Conservation (phyloP, 2,888 invertebrate genomes). For the Plagodis dolabraria region DNA sequence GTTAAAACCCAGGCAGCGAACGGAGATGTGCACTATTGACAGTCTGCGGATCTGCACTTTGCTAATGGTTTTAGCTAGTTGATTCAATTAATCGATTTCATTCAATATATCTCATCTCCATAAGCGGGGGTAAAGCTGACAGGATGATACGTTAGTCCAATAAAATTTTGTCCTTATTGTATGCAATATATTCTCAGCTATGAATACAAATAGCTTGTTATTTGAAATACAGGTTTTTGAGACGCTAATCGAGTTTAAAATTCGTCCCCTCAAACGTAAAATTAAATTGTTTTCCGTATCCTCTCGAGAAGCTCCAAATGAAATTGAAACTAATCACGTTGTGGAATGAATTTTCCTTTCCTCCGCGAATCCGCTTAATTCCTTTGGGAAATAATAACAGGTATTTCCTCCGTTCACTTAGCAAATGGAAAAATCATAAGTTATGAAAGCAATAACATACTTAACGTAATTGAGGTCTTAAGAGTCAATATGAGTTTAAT, state of each 20-base stretch:
- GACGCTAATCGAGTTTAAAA: conserved; percentile 26
- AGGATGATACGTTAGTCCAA: too few relatives aligned
- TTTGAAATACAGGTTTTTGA: conserved; percentile 12
- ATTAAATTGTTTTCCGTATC: conserved; percentile 33
- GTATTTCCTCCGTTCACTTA: conserved; percentile 11
- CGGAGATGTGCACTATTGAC: conserved; percentile 16
- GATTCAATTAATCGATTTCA: conserved; percentile 12
- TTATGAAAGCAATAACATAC: conserved; percentile 7
- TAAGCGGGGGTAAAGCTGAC: too few relatives aligned
- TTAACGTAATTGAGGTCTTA: conserved; percentile 16
- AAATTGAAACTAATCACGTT: conserved; percentile 37
- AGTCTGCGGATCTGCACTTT: conserved; percentile 12
- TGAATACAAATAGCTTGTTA: not conserved
- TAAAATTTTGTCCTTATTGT: not conserved
- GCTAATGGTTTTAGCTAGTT: conserved; percentile 21
- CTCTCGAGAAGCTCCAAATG: conserved; percentile 28
- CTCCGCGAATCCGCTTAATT: conserved; percentile 29
- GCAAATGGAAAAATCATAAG: conserved; percentile 10
- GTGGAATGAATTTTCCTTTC: conserved; percentile 33
- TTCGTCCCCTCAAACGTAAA: conserved; percentile 25
- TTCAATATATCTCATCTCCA: not conserved
- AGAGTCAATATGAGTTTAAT: conserved; percentile 13
- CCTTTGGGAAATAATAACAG: conserved; percentile 26
- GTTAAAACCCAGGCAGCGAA: conserved; percentile 22
- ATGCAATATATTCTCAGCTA: conserved; percentile 3